A percentile compares a stretch with the other conserved stretches of the same genome.
Evolutionary conservation across 37 sponge, comb jelly and placozoan genomes (phyloP).

Genomic region (Beroe forskalii): DNA sequence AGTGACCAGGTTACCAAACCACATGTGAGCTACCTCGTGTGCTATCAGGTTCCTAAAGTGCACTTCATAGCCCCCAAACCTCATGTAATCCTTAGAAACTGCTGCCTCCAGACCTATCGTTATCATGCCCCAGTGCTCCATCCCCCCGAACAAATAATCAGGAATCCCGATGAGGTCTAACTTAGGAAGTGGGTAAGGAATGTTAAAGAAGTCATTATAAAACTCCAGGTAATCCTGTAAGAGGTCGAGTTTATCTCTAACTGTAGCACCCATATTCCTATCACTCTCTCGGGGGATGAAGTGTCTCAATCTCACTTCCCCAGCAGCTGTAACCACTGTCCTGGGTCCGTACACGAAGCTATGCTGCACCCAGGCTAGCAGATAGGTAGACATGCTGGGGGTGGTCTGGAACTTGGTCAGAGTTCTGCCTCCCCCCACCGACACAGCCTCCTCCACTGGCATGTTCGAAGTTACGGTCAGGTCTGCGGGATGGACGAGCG

Average conservation of each 20-base stretch:
- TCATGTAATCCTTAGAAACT: too few species aligned
- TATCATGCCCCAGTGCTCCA: slow-evolving; percentile 57
- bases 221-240: not conserved
- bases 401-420: not conserved
- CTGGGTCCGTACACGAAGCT: slow-evolving; percentile 1
- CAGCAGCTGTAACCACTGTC: not conserved
- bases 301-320: slow-evolving; percentile 9
- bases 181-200: slow-evolving; percentile 47
- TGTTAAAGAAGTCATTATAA: slow-evolving; percentile 38
- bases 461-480: slow-evolving; percentile 39
- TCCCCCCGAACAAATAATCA: slow-evolving; percentile 31
- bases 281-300: slow-evolving; percentile 7
- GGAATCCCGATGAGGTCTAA: slow-evolving; percentile 40
- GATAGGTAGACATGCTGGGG: slow-evolving; percentile 53
- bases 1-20: slow-evolving; percentile 56
- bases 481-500: not conserved
- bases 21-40: slow-evolving; percentile 49
- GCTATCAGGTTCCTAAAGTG: slow-evolving; percentile 12
- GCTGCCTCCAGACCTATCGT: not conserved
- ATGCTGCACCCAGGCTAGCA: slow-evolving; percentile 62
- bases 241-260: not conserved
- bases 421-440: not conserved
- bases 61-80: slow-evolving; percentile 3
- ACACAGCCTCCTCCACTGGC: not conserved
- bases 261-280: not conserved